Base-by-base conservation (phyloP, 1,140 invertebrate genomes). In the Halictus rubicundus region DNA sequence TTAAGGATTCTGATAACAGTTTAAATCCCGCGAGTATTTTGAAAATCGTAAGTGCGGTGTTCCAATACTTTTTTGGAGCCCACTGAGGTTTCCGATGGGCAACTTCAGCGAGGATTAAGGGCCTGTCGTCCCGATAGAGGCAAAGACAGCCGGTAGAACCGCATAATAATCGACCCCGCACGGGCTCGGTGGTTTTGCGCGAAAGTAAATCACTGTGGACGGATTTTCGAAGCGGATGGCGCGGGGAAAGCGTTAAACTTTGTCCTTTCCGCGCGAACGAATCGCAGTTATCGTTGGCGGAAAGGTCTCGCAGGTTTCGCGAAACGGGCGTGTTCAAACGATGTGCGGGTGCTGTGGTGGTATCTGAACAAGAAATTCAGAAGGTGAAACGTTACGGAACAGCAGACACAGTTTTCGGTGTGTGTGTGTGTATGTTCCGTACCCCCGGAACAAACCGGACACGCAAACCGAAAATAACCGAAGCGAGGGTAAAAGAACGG, bases 351-450 rank as follows among this genome's bases (percentile, higher is more conserved):
- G 57, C 68, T 68, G 25, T 32, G 52, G n/a, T 8, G 12, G 39
- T 71, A 27, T 70, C 25, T 54, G 63, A 68, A 68, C 71, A 80
- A 80, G 78, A 75, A 80, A 75, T 68, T 65, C 27, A 65, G 49
- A 64, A 46, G 61, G 23, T 65, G 61, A 73, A 79, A 37, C 70
- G 46, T 68, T 57, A 59, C 63, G 64, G 54, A 60, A 60, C 74
- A 42, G 52, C 49, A 46, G 54, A 32, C 66, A 49, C 27, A 32
- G 69, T 25, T 61, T 61, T 10, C 23, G 14, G 19, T 52, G 57
- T 60, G 39, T 23, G 14, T 59, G 19, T 10, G 59, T 7, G 54
- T 9, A 1, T n/a, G n/a, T 8, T 1, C 60, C 16, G 25, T n/a
- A 16, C 25, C 12, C 12, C 59, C n/a, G 46, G 16, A 63, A 68